Conservation (phyloP, 2,113 vertebrate species). For the Pseudonaja textilis region DNA sequence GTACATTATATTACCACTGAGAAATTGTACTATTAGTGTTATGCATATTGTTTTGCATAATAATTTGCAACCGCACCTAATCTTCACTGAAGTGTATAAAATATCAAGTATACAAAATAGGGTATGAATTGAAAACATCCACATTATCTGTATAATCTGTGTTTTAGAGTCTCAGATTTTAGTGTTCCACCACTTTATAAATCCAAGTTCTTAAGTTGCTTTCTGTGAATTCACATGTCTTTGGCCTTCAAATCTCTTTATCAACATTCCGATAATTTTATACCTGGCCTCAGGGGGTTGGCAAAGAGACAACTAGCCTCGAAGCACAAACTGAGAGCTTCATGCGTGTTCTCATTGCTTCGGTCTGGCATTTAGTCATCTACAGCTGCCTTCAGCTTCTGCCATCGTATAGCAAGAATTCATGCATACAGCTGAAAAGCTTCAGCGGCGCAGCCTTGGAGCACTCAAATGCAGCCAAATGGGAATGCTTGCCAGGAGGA, state of each 20-base stretch:
- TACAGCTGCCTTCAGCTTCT: constrained; percentile 29
- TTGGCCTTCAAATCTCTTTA: constrained; percentile 20
- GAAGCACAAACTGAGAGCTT: constrained; percentile 30
- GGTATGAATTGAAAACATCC: not conserved
- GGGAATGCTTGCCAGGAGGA: constrained; percentile 60
- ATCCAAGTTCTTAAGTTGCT: constrained; percentile 31
- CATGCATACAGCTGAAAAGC: constrained; percentile 41
- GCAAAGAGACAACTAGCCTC: constrained; percentile 36
- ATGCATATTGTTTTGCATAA: not conserved
- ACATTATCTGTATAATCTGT: not conserved
- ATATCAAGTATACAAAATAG: not conserved
- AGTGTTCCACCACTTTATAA: not conserved
- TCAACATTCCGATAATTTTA: constrained; percentile 4
- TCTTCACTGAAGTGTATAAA: not conserved
- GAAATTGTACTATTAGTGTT: not conserved
- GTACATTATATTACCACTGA: not conserved
- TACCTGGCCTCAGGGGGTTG: constrained; percentile 5
- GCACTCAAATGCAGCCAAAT: constrained; percentile 58
- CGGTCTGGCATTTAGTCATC: constrained; percentile 42
- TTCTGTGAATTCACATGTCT: not conserved
- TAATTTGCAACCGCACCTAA: not conserved
- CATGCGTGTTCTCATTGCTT: constrained; percentile 10
- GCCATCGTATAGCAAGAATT: constrained; percentile 46
- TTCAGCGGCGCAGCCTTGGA: constrained; percentile 48
- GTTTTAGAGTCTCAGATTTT: not conserved